Conservation (phyloP, 2,113 vertebrate species). For the Cromileptes altivelis region DNA sequence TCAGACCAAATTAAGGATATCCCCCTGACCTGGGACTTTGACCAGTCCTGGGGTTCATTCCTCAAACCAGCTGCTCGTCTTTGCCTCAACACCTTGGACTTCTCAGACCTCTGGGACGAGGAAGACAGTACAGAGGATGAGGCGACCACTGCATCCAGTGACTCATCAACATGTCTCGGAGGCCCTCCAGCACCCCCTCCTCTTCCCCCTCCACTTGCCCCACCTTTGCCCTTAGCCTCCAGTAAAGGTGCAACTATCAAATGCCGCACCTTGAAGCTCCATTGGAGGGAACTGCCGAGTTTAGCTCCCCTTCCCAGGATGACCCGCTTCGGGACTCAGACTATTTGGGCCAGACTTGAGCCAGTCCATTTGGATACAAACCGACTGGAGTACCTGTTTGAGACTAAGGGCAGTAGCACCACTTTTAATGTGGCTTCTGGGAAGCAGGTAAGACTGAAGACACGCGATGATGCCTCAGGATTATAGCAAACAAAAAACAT, state of each 20-base stretch:
- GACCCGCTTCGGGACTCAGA: conserved; percentile 82
- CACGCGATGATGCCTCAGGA: neutral
- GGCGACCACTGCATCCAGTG: neutral
- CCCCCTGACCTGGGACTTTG: conserved; percentile 51
- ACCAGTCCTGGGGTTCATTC: conserved; percentile 69
- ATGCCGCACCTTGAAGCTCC: conserved; percentile 80
- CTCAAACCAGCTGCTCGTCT: conserved; percentile 66
- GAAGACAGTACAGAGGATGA: conserved; percentile 79
- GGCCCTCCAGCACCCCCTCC: conserved; percentile 59
- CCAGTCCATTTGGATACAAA: conserved; percentile 80
- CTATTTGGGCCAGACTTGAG: conserved; percentile 84
- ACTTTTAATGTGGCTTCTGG: conserved; percentile 56
- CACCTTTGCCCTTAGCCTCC: conserved; percentile 27
- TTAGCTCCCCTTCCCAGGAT: conserved; percentile 79
- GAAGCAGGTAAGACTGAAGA: conserved; percentile 65
- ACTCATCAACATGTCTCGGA: neutral
- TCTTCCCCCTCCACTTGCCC: conserved; percentile 56
- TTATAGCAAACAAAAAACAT: too few relatives aligned
- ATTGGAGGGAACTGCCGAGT: conserved; percentile 82
- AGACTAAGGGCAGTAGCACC: conserved; percentile 68
- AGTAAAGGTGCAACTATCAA: neutral
- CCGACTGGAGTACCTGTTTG: conserved; percentile 81
- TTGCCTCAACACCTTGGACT: conserved; percentile 82
- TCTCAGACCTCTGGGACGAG: conserved; percentile 87
- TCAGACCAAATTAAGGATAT: conserved; percentile 56